These are phyloP conservation scores for Columbina picui DNA, from an alignment of 2,113 vertebrate species.

Conservation along the genomic window DNA sequence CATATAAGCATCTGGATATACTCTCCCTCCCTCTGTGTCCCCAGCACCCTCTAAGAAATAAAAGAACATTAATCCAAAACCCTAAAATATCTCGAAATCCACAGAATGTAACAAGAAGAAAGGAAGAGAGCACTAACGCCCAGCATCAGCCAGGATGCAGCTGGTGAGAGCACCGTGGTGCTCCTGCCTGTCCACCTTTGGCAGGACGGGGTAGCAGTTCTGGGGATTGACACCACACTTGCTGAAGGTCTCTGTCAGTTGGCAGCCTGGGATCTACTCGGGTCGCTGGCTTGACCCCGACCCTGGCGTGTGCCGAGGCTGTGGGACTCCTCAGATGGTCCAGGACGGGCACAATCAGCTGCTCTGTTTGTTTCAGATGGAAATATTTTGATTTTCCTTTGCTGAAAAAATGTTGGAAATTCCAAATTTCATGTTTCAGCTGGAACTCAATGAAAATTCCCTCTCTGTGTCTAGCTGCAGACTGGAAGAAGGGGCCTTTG, in stretches of 20 bases:
- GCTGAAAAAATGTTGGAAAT: neutral
- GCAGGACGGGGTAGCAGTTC: neutral
- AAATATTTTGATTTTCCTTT: neutral
- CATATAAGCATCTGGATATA: neutral
- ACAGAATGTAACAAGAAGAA: neutral
- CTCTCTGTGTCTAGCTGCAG: neutral
- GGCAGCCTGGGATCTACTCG: neutral
- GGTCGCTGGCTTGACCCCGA: neutral
- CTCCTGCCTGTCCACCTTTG: neutral
- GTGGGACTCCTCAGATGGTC: neutral
- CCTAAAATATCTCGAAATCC: neutral
- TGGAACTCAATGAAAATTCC: neutral
- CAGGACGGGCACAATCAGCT: neutral
- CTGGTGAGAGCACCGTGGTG: neutral
- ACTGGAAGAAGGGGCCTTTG: neutral
- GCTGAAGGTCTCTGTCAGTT: fast-evolving
- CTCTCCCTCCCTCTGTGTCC: neutral
- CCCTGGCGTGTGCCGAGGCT: neutral
- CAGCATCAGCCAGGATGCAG: neutral
- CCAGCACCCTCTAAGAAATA: neutral
- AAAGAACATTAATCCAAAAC: neutral
- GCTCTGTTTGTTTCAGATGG: neutral
- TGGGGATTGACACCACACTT: neutral
- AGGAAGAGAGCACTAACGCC: neutral
- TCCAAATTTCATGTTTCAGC: neutral